Evolutionary conservation across 2,888 invertebrate species (phyloP).

Genomic region (Megaustenia siamemsis): DNA sequence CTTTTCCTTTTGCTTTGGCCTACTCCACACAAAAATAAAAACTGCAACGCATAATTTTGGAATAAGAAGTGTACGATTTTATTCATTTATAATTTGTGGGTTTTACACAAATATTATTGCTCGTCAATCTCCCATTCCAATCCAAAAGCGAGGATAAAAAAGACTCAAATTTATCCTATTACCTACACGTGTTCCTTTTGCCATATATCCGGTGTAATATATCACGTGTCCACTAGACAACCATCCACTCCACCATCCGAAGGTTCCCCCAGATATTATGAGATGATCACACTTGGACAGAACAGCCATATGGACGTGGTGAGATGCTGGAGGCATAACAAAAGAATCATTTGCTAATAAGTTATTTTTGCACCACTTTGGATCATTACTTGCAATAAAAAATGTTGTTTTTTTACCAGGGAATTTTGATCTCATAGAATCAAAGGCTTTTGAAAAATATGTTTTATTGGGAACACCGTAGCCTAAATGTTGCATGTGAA

Average conservation of each 20-base stretch:
- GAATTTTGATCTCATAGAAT: conserved; percentile 23
- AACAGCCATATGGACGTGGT: conserved; percentile 5
- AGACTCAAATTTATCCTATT: background rate
- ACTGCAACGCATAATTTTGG: too few relatives aligned
- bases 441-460: conserved; percentile 21
- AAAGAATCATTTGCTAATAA: background rate
- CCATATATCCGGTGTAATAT: conserved; percentile 13
- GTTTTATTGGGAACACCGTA: background rate
- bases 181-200: background rate
- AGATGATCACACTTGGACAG: conserved; percentile 31
- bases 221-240: background rate
- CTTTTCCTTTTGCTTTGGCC: too few relatives aligned
- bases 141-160: background rate
- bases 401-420: background rate
- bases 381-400: conserved; percentile 11
- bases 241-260: conserved; percentile 27
- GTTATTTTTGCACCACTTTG: conserved; percentile 9
- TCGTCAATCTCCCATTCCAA: too few relatives aligned
- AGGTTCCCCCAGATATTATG: conserved; percentile 12
- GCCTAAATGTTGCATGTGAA: background rate
- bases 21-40: too few relatives aligned
- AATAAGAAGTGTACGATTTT: too few relatives aligned
- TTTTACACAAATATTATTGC: too few relatives aligned
- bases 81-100: too few relatives aligned
- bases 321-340: background rate